Conservation (phyloP, 2,113 vertebrate species). For the Mola mola region DNA sequence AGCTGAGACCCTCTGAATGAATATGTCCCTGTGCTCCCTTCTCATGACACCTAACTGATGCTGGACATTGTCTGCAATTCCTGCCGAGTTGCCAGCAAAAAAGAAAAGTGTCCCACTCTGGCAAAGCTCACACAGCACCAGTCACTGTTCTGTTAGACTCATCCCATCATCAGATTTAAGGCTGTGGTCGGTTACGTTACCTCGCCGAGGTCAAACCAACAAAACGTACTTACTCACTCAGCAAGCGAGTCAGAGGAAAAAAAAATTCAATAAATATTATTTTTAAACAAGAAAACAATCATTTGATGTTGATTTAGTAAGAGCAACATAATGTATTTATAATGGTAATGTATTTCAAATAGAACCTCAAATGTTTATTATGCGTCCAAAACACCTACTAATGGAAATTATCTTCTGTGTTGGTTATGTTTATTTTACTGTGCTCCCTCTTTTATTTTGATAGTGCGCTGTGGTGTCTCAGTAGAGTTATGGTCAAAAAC, state of each 20-base stretch:
- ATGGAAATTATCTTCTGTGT: too few species aligned
- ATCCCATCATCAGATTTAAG: slow-evolving; percentile 63
- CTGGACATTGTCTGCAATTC: slow-evolving; percentile 49
- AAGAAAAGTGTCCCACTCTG: slow-evolving; percentile 37
- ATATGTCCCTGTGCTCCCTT: slow-evolving; percentile 27
- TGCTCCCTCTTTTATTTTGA: too few species aligned
- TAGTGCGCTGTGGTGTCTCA: too few species aligned
- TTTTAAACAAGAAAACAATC: too few species aligned
- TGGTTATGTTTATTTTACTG: too few species aligned
- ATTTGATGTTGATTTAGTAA: neutral
- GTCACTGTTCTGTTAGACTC: slow-evolving; percentile 48
- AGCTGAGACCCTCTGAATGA: slow-evolving; percentile 41
- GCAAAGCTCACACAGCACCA: slow-evolving; percentile 39
- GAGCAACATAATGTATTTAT: neutral
- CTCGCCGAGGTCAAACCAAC: slow-evolving; percentile 57
- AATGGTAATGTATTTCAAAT: too few species aligned
- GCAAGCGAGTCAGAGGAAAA: too few species aligned
- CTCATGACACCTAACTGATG: slow-evolving; percentile 60
- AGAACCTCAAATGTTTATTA: too few species aligned
- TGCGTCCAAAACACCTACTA: too few species aligned
- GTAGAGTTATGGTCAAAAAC: too few species aligned
- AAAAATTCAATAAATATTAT: too few species aligned
- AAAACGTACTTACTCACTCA: too few species aligned
- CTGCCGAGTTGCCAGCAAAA: slow-evolving; percentile 52
- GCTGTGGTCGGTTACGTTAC: slow-evolving; percentile 67